Evolutionary conservation across 2,113 vertebrate species (phyloP).

Genomic region (Leptosomus discolor): DNA sequence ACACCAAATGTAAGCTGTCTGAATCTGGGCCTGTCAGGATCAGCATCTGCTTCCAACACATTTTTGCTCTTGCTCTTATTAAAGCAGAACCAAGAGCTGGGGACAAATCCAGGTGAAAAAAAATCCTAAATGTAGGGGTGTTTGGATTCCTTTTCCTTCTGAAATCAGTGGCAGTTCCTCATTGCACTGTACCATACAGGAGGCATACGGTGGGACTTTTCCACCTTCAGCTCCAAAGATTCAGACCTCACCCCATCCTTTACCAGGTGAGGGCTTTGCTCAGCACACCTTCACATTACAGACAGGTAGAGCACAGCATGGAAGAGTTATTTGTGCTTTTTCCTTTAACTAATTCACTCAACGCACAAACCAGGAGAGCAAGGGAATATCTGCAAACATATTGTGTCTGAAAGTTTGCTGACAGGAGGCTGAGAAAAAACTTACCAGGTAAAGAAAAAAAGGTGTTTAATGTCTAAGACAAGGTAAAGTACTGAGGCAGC

Average conservation of each 20-base stretch:
- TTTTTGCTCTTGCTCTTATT: background rate
- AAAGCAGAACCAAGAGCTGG: background rate
- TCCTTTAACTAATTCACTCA: background rate
- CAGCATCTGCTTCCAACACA: background rate
- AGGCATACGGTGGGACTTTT: background rate
- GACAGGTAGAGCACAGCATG: background rate
- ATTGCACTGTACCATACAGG: background rate
- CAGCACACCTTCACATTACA: background rate
- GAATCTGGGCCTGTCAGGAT: background rate
- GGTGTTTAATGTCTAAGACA: background rate
- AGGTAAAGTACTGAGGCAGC: background rate
- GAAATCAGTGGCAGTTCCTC: background rate
- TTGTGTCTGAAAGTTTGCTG: background rate
- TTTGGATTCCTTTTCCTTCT: background rate
- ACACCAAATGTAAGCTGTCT: background rate
- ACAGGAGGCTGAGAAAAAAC: background rate
- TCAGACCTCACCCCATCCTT: background rate
- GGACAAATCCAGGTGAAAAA: background rate
- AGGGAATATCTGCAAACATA: background rate
- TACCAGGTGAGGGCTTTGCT: rapidly evolving
- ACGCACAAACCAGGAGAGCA: background rate
- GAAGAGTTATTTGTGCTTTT: background rate
- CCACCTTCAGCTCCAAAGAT: background rate
- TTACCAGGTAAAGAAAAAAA: background rate
- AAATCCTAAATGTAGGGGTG: background rate